Evolutionary conservation across 2,113 vertebrate species (phyloP), one percentile per base, ranked within the genome.

Genomic region (Forbesichthys papilliferus): DNA sequence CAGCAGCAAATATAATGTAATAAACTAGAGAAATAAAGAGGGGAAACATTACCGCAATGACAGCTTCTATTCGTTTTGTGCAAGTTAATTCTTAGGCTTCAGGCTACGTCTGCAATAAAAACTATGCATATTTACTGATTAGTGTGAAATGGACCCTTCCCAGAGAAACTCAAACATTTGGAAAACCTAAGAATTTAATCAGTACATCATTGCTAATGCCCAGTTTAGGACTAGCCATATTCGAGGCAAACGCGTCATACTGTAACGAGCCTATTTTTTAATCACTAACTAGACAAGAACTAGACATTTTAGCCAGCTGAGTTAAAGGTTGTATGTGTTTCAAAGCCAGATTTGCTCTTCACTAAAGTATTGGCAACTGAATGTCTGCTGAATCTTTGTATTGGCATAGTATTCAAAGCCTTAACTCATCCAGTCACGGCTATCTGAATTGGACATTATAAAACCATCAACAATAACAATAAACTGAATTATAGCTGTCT

Each of bases 331-430:
- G 74, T 69, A 49, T 11, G 67, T 48, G 70, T 75, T 81, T 77
- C 33, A 66, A 82, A 46, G 80, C 64, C 60, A 70, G 60, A 73
- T 79, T 80, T 83, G 75, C 53, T 74, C 10, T 3, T 80, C 71
- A 71, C 78, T 79, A 78, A 54, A 78, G 64, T 71, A 64, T 42
- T 46, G 58, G 49, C 63, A 69, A 66, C 80, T 8, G 34, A 75
- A 80, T 55, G 60, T 64, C 63, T 66, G 80, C 73, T 79, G 36
- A 4, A 11, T 78, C 68, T 55, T 72, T 73, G 64, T 14, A 42
- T 64, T 49, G 11, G 33, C 55, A 68, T 65, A 61, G 78, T 64
- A 71, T 61, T 55, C 20, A 66, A 59, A 64, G 69, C 54, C 63
- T 34, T 73, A 77, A 65, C 52, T 7, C 62, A 57, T 62, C 52